Percentiles rank a stretch among this genome's conserved stretches.
These are phyloP conservation scores for Cheilosia impressa DNA, from an alignment of 2,888 invertebrate genomes.

Conservation along the genomic window DNA sequence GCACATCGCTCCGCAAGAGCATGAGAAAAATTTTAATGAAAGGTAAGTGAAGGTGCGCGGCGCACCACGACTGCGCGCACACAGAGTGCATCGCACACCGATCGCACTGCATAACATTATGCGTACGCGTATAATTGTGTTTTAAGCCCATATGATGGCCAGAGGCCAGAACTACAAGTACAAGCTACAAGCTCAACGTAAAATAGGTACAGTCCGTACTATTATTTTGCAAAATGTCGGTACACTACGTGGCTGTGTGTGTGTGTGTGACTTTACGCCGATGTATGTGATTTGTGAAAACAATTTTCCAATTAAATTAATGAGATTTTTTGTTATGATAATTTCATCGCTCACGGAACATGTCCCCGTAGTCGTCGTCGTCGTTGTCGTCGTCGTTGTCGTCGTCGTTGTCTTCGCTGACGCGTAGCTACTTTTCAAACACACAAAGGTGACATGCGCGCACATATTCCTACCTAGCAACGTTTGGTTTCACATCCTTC, in stretches of 20 bases:
- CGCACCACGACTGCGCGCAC: background rate
- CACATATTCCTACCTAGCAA: conserved; percentile 25
- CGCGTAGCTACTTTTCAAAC: conserved; percentile 73
- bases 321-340: conserved; percentile 76
- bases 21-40: conserved; percentile 93
- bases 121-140: conserved; percentile 66
- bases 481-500: conserved; percentile 50
- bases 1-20: conserved; percentile 91
- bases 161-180: background rate
- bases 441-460: conserved; percentile 70
- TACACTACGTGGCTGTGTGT: background rate
- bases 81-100: conserved; percentile 25
- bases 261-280: conserved; percentile 19
- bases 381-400: conserved; percentile 25
- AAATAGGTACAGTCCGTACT: background rate
- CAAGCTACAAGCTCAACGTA: conserved; percentile 3
- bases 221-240: conserved; percentile 49
- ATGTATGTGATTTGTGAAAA: conserved; percentile 76
- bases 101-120: conserved; percentile 74
- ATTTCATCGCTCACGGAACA: conserved; percentile 75
- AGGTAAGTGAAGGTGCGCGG: conserved; percentile 86
- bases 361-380: conserved; percentile 47
- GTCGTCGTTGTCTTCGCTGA: conserved; percentile 44
- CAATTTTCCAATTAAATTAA: conserved; percentile 78
- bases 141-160: conserved; percentile 13